Evolutionary conservation across 2,113 vertebrate species (phyloP).

Genomic region (Brienomyrus longianalis): DNA sequence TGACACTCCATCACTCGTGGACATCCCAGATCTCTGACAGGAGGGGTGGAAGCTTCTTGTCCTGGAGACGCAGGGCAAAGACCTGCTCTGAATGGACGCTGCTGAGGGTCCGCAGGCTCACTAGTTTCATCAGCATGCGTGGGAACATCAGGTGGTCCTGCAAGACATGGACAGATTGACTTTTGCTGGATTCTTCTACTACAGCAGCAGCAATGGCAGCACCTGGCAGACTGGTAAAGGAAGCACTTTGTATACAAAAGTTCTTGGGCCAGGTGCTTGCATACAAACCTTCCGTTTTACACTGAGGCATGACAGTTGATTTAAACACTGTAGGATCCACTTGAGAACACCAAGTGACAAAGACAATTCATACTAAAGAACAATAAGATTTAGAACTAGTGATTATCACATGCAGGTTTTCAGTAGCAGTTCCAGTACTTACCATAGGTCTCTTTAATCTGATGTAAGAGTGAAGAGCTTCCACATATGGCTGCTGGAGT

Average conservation of each 20-base stretch:
- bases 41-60: constrained; percentile 92
- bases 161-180: neutral
- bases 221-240: neutral
- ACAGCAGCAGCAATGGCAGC: neutral
- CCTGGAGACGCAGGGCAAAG: constrained; percentile 93
- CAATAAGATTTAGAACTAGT: neutral
- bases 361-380: neutral
- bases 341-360: neutral
- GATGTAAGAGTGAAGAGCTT: constrained; percentile 90
- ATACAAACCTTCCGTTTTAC: neutral
- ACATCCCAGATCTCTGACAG: constrained; percentile 97
- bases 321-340: neutral
- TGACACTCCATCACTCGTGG: constrained; percentile 69
- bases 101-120: constrained; percentile 90
- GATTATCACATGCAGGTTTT: neutral
- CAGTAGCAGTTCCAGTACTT: constrained; percentile 47
- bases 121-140: constrained; percentile 96
- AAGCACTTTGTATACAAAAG: neutral
- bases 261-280: neutral
- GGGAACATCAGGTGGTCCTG: constrained; percentile 96
- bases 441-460: constrained; percentile 91
- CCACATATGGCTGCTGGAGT: constrained; percentile 90
- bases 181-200: neutral
- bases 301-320: neutral
- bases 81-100: constrained; percentile 97